A percentile compares a stretch with the other conserved stretches of the same genome.
phyloP scores from a whole-genome alignment of 1,140 invertebrate species.

The Rhopalosiphum maidis region DNA sequence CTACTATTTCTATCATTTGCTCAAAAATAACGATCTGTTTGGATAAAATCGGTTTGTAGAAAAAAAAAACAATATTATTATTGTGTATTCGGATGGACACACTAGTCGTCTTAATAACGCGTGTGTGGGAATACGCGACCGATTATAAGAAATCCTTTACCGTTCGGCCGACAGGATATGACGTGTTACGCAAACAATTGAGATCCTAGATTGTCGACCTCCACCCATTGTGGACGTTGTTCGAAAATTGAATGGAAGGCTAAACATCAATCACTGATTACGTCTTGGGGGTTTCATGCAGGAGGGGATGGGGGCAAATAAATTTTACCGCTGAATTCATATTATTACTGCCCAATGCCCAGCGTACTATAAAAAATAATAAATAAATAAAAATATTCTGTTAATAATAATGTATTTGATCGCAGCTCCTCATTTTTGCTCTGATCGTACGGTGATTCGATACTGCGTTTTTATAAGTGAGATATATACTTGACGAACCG shows the following conservation, averaged over 20 bases:
- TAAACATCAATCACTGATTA: conserved; percentile 43
- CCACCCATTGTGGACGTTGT: conserved; percentile 36
- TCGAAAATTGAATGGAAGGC: conserved; percentile 51
- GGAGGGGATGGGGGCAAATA: background rate
- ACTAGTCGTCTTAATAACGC: conserved; percentile 34
- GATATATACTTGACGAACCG: background rate
- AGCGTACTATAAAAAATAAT: background rate
- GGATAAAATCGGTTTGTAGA: background rate
- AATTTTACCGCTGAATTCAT: conserved; percentile 21
- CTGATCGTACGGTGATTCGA: background rate
- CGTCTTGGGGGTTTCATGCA: background rate
- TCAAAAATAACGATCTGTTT: conserved; percentile 24
- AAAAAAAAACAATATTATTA: background rate
- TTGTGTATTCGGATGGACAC: conserved; percentile 40
- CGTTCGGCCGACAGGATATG: conserved; percentile 41
- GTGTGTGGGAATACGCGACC: conserved; percentile 2
- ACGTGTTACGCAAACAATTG: conserved; percentile 55
- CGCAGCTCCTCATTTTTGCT: background rate
- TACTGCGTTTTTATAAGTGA: background rate
- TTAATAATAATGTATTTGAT: background rate
- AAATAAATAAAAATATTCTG: background rate
- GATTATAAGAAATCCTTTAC: conserved; percentile 40
- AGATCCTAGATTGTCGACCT: conserved; percentile 37
- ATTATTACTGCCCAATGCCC: background rate
- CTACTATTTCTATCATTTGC: conserved; percentile 4